Evolutionary conservation across 1,140 invertebrate species (phyloP).

Genomic region (Neodiprion lecontei): DNA sequence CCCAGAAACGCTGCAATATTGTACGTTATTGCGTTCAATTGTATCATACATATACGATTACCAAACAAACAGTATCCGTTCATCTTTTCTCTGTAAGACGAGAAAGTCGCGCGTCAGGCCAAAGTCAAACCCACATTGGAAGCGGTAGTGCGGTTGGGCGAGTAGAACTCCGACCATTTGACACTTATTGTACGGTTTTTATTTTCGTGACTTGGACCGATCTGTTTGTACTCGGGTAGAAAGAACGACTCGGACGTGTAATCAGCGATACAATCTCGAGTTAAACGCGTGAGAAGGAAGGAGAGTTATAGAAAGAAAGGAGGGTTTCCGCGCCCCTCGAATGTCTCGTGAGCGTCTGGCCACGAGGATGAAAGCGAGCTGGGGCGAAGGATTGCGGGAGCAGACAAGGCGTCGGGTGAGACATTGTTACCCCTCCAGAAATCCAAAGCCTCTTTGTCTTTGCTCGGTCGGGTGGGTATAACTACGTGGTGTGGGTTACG

Average conservation of each 20-base stretch:
- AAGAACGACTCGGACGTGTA: conserved; percentile 24
- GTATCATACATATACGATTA: conserved; percentile 24
- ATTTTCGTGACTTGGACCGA: too few relatives aligned
- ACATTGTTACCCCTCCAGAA: conserved; percentile 39
- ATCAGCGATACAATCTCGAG: conserved; percentile 46
- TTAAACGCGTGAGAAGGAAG: conserved; percentile 36
- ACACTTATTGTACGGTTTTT: too few relatives aligned
- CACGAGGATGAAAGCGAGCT: conserved; percentile 15
- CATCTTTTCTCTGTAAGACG: too few relatives aligned
- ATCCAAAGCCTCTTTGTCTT: conserved; percentile 38
- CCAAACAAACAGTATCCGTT: not conserved
- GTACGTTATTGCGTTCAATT: conserved; percentile 22
- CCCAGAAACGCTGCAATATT: too few relatives aligned
- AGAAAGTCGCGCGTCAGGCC: too few relatives aligned
- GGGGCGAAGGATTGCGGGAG: conserved; percentile 37
- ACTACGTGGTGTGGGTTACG: not conserved
- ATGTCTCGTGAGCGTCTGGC: not conserved
- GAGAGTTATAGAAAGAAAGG: not conserved
- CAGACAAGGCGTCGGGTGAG: conserved; percentile 36
- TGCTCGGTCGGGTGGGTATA: conserved; percentile 34
- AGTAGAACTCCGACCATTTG: too few relatives aligned
- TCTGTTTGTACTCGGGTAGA: too few relatives aligned
- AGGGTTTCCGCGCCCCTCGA: not conserved
- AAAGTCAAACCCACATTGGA: too few relatives aligned
- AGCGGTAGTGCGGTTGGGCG: too few relatives aligned